Conservation (phyloP, 2,113 vertebrate species). For the Fulmarus glacialis region DNA sequence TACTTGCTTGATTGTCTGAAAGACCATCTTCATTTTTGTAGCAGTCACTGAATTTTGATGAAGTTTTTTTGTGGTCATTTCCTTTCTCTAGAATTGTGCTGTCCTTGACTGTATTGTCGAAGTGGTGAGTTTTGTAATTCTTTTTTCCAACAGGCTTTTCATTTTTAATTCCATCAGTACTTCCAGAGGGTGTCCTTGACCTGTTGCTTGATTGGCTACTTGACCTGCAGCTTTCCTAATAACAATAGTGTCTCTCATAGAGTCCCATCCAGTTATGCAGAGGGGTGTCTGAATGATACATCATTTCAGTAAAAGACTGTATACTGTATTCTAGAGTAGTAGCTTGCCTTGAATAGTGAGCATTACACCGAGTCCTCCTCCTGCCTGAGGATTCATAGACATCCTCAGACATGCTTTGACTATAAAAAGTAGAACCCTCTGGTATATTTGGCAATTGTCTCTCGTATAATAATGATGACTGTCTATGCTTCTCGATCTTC, state of each 20-base stretch:
- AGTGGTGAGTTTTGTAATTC: slow-evolving; percentile 84
- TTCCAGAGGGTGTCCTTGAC: slow-evolving; percentile 61
- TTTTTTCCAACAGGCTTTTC: slow-evolving; percentile 83
- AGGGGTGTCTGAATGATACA: background rate
- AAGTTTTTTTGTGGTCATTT: slow-evolving; percentile 4
- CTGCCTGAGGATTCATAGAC: slow-evolving; percentile 63
- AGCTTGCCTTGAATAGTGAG: slow-evolving; percentile 71
- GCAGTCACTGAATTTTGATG: slow-evolving; percentile 24
- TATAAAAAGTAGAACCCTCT: slow-evolving; percentile 72
- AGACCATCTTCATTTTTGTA: slow-evolving; percentile 46
- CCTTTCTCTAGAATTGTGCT: slow-evolving; percentile 9
- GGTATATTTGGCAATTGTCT: slow-evolving; percentile 61
- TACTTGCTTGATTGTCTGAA: slow-evolving; percentile 64
- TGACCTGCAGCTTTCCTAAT: slow-evolving; percentile 68
- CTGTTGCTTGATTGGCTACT: slow-evolving; percentile 72
- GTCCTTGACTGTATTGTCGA: slow-evolving; percentile 69
- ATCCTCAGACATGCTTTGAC: slow-evolving; percentile 60
- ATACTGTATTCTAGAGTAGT: slow-evolving; percentile 62
- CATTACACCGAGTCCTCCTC: slow-evolving; percentile 51
- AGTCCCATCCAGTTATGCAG: slow-evolving; percentile 67
- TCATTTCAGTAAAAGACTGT: slow-evolving; percentile 65
- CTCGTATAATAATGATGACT: slow-evolving; percentile 55
- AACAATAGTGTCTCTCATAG: slow-evolving; percentile 55
- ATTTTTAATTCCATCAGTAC: slow-evolving; percentile 39
- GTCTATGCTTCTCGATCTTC: slow-evolving; percentile 64